These are phyloP conservation scores for Acronicta psi DNA, from an alignment of 2,888 invertebrate genomes.

Conservation along the genomic window DNA sequence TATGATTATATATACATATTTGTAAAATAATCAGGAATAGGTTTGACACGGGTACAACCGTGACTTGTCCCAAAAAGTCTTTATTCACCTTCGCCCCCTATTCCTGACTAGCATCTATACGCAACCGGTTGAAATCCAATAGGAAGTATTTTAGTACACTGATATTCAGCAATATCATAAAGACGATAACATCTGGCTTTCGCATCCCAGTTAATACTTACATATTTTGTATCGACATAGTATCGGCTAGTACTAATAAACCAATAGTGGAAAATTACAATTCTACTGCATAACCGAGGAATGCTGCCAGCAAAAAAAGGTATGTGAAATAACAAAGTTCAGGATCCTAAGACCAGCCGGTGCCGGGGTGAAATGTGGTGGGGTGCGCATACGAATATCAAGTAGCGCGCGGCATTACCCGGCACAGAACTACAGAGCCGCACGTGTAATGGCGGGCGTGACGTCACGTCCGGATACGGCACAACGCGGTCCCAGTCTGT, in stretches of 20 bases:
- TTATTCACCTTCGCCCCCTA: too few species aligned
- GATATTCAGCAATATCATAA: neutral
- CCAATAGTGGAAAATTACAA: constrained; percentile 53
- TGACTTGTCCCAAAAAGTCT: too few species aligned
- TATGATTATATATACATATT: too few species aligned
- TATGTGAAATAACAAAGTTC: constrained; percentile 80
- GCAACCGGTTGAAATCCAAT: neutral
- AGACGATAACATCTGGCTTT: constrained; percentile 4
- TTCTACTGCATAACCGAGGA: constrained; percentile 61
- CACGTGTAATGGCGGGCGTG: constrained; percentile 76
- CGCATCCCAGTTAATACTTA: constrained; percentile 1
- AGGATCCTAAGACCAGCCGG: constrained; percentile 77
- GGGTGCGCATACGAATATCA: constrained; percentile 76
- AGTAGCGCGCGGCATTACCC: constrained; percentile 68
- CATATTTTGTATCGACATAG: constrained; percentile 13
- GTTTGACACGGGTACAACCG: too few species aligned
- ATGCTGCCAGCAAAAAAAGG: constrained; percentile 66
- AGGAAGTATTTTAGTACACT: neutral
- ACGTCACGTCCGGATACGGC: constrained; percentile 73
- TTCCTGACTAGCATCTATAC: too few species aligned
- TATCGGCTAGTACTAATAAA: constrained; percentile 28
- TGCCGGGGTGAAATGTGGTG: constrained; percentile 80
- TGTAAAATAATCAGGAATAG: too few species aligned
- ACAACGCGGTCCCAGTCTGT: constrained; percentile 63
- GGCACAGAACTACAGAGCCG: constrained; percentile 52